Evolutionary conservation across 2,113 vertebrate genomes (phyloP).

Genomic region (Leucoraja erinaceus): DNA sequence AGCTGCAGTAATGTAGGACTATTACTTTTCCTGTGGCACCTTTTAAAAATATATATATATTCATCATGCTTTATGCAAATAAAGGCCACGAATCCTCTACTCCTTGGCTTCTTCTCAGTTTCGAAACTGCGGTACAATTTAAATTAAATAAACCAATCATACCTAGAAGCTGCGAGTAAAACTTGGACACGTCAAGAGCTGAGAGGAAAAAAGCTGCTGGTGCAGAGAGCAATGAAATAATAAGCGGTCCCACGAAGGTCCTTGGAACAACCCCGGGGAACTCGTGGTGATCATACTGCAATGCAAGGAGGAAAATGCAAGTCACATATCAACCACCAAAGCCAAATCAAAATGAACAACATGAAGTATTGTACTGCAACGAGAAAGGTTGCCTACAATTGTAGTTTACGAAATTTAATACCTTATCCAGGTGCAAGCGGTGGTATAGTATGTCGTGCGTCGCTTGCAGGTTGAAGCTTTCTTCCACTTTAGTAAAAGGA

Average conservation of each 20-base stretch:
- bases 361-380: neutral
- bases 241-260: conserved; percentile 80
- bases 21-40: neutral
- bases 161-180: conserved; percentile 79
- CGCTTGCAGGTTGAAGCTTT: conserved; percentile 92
- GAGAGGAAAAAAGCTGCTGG: conserved; percentile 64
- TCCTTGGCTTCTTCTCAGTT: neutral
- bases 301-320: conserved; percentile 37
- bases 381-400: neutral
- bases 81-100: too few relatives aligned
- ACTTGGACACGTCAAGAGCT: conserved; percentile 67
- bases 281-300: conserved; percentile 87
- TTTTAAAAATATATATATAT: neutral
- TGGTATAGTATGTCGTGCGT: conserved; percentile 83
- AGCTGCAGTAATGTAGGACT: neutral
- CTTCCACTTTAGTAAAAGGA: conserved; percentile 91
- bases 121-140: neutral
- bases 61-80: neutral
- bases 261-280: conserved; percentile 93
- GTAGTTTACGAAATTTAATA: conserved; percentile 40
- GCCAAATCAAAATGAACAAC: neutral
- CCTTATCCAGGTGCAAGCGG: conserved; percentile 72
- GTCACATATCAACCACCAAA: neutral
- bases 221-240: conserved; percentile 67
- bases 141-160: conserved; percentile 39